Base-by-base conservation (phyloP, 1,140 invertebrate genomes). In the Macrosteles quadrilineatus region DNA sequence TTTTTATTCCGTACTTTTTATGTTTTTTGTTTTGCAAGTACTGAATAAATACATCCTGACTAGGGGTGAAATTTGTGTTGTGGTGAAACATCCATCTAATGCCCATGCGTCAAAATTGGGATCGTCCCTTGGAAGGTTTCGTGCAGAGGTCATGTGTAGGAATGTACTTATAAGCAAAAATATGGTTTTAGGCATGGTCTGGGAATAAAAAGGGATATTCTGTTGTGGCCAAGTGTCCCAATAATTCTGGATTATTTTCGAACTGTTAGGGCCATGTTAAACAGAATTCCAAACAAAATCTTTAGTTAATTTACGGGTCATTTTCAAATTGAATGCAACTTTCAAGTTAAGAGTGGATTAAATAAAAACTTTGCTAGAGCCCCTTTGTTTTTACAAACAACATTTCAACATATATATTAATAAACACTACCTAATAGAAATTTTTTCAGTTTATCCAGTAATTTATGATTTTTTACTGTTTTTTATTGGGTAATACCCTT, bases 51-150 rank as follows among this genome's bases (percentile, higher is more conserved):
- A 65, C 14, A 17, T 65, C 23, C 23, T 65, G 63, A 17, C n/a
- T 19, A 11, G 30, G 32, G 32, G 23, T 23, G 23, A 65, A 65
- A 65, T 36, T 11, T 65, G 32, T 65, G 17, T 65, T 65, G 63
- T 31, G 31, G 32, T 65, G 30, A 36, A 36, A n/a, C 17, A 65
- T 36, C 2, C 6, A 21, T 40, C 63, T 65, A 21, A 65, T 17
- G 32, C 17, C 63, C 63, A 65, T 19, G 63, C 30, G 21, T 36
- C 63, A 40, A 36, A 23, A 17, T 12, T 31, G 32, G 63, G 29
- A 36, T 65, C 9, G 29, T 31, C 63, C 23, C 12, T 23, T 21
- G 27, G 32, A 9, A 65, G n/a, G 2, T 31, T 3, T 21, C 14
- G 29, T 3, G n/a, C n/a, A n/a, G n/a, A n/a, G n/a, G n/a, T n/a